Evolutionary conservation across 2,113 vertebrate genomes (phyloP).

Genomic region (Narcine bancroftii): DNA sequence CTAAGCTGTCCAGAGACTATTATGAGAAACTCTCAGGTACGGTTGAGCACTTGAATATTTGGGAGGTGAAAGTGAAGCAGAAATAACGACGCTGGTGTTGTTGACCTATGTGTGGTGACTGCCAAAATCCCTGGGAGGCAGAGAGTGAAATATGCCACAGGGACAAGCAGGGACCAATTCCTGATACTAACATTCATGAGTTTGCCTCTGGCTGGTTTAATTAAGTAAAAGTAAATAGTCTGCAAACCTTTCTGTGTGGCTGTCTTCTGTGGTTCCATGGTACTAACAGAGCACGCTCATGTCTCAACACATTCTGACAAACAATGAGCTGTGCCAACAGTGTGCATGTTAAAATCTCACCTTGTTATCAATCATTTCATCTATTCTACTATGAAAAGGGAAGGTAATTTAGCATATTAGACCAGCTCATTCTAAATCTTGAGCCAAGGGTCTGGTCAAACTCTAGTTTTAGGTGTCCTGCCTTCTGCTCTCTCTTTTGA

Average conservation of each 20-base stretch:
- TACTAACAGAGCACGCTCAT: no score
- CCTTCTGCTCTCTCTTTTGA: background rate
- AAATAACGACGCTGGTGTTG: no score
- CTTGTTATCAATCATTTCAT: background rate
- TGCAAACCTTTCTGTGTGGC: no score
- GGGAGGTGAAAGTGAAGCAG: background rate
- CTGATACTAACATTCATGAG: background rate
- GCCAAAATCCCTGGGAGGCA: background rate
- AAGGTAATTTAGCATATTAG: background rate
- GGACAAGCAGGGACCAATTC: background rate
- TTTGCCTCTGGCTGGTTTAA: background rate
- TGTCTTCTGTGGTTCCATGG: no score
- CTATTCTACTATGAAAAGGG: background rate
- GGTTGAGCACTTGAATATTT: no score
- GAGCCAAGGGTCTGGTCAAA: background rate
- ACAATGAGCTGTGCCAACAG: background rate
- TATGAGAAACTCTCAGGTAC: no score
- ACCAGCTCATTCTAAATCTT: background rate
- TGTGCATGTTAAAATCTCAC: background rate
- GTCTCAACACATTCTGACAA: background rate
- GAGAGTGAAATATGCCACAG: background rate
- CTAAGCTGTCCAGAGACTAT: background rate
- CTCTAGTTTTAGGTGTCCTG: no score
- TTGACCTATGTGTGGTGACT: background rate
- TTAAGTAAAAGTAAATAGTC: no score